Base-by-base conservation (phyloP, 2,888 invertebrate genomes). In the Dryomyza anilis region DNA sequence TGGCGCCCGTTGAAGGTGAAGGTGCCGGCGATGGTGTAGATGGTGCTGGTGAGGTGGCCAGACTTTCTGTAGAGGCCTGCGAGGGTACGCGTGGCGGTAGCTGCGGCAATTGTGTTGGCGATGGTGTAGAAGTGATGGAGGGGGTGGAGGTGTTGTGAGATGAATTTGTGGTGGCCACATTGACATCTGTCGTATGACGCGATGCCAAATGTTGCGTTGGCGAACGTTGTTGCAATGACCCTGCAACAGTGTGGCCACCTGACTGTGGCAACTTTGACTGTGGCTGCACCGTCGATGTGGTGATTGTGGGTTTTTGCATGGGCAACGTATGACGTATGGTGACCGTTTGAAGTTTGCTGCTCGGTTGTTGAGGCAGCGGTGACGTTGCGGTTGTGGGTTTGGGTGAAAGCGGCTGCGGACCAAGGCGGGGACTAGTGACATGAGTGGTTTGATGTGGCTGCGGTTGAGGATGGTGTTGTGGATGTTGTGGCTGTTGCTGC, bases 211-310 rank as follows among this genome's bases (percentile, higher is more conserved):
- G 57, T 16, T 30, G 63, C 2, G 33, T 56, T 25, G 67, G 52
- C 14, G 52, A 52, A 23, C 59, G 59, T 33, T 61, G 56, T n/a
- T 55, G 55, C 12, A 16, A 6, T 25, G 29, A 7, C 7, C 39
- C 16, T 12, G 45, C 10, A 8, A 10, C 33, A 29, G 57, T 25
- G 48, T 68, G 65, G 43, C 68, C 61, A 33, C 61, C 63, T n/a
- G 64, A 52, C 48, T 63, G 64, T 2, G 73, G 73, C 55, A 79
- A 48, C 63, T 74, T 73, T 1, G 78, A 71, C 67, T 76, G 79
- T 2, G 83, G 83, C 61, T 83, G 83, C 53, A 83, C 81, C 1
- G 81, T 75, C 3, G 83, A 76, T 62, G 81, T 83, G 55, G 83
- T 83, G 16, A 81, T 78, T 7, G 75, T 78, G 6, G 82, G 80